Evolutionary conservation across 2,113 vertebrate species (phyloP).

Genomic region (Embiotoca jacksoni): DNA sequence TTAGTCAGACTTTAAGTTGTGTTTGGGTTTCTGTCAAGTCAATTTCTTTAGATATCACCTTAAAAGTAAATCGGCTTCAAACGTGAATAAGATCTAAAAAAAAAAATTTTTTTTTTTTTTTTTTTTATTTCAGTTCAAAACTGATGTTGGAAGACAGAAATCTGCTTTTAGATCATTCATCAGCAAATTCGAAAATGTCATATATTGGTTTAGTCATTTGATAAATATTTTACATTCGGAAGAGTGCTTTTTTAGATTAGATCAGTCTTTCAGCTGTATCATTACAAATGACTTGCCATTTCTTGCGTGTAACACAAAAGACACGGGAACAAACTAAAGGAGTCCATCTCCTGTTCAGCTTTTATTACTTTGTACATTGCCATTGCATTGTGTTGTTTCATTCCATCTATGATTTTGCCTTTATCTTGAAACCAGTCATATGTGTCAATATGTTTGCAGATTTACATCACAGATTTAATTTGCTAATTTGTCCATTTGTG

Average conservation of each 20-base stretch:
- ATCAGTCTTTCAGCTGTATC: constrained; percentile 9
- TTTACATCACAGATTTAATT: constrained; percentile 15
- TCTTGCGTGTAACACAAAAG: too few relatives aligned
- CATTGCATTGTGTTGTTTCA: not conserved
- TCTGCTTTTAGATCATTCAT: not conserved
- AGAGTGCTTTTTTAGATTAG: not conserved
- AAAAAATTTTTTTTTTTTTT: too few relatives aligned
- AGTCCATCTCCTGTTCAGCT: not conserved
- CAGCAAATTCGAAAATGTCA: constrained; percentile 2
- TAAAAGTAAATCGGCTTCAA: not conserved
- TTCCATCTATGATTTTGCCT: not conserved
- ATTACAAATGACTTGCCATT: not conserved
- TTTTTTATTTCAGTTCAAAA: too few relatives aligned
- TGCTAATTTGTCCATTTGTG: constrained; percentile 49
- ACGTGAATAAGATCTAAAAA: too few relatives aligned
- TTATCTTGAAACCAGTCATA: not conserved
- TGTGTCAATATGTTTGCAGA: not conserved
- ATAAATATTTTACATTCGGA: constrained; percentile 2
- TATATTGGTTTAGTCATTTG: not conserved
- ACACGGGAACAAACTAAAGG: not conserved
- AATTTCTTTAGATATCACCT: not conserved
- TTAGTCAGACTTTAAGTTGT: too few relatives aligned
- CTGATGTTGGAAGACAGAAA: too few relatives aligned
- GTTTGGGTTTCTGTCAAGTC: too few relatives aligned
- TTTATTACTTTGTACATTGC: not conserved